Base-by-base conservation (phyloP, 2,888 invertebrate genomes). In the Notodonta dromedarius region DNA sequence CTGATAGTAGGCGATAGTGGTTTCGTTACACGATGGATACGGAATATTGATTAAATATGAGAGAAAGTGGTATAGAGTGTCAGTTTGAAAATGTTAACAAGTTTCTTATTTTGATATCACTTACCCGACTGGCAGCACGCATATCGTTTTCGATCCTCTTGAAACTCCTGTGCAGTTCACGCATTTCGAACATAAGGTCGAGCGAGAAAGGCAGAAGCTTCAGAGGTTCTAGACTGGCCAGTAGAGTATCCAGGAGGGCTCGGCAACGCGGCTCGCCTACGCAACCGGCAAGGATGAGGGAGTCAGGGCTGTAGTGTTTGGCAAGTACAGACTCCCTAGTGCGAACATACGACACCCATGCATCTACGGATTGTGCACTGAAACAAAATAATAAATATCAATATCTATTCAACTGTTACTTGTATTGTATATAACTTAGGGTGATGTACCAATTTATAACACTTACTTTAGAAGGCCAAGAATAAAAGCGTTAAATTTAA, bases 401-500 rank as follows among this genome's bases (percentile, higher is more conserved):
- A 9, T 11, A 7, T 42, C 42, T 0, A 46, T 11, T 5, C 13
- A n/a, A 11, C 5, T n/a, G 1, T n/a, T 4, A 46, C 11, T 12
- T 44, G 12, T 40, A 40, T n/a, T n/a, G n/a, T 8, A 42, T 4
- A 9, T 11, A 42, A 42, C 11, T 42, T 42, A 1, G 9, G 0
- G 11, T 11, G 11, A 42, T 42, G 11, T 3, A 46, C 39, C 24
- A 60, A 5, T 9, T 48, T 48, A 51, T 16, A 14, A 56, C 67
- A 94, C 96, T 94, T 91, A 97, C 97, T 98, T 98, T 60, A 98
- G 94, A 65, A 98, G 94, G 54, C 98, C 98, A 83, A 98, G 95
- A 69, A 98, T 95, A 85, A 98, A 98, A 59, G 98, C 97, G 85
- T 98, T 97, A 85, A 98, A 98, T 85, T 97, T 98, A 76, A 97